These are phyloP conservation scores for Papilio polyxenes DNA, from an alignment of 1,140 invertebrate genomes.

Conservation along the genomic window DNA sequence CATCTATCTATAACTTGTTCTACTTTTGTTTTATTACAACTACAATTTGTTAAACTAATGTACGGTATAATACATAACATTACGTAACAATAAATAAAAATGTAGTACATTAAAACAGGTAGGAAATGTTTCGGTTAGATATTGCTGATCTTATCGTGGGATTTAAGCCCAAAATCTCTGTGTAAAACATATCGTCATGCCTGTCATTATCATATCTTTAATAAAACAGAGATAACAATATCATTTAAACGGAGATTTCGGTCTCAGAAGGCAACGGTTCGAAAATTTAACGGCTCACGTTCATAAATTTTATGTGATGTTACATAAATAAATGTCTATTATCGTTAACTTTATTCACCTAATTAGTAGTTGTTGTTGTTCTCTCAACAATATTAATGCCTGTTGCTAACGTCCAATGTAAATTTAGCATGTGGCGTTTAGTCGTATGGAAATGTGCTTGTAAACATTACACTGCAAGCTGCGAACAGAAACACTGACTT, in stretches of 20 bases:
- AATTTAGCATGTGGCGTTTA: background rate
- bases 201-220: too few relatives aligned
- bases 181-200: too few relatives aligned
- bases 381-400: background rate
- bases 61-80: constrained; percentile 7
- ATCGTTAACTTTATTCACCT: background rate
- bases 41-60: constrained; percentile 31
- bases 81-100: constrained; percentile 1
- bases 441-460: background rate
- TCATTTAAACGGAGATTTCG: too few relatives aligned
- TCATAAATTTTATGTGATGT: too few relatives aligned
- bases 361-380: constrained; percentile 24
- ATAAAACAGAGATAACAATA: too few relatives aligned
- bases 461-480: background rate
- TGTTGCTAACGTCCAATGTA: background rate
- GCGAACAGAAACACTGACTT: constrained; percentile 11
- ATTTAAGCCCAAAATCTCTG: too few relatives aligned
- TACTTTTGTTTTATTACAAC: constrained; percentile 23
- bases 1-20: constrained; percentile 13
- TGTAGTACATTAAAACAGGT: background rate
- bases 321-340: too few relatives aligned
- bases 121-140: background rate
- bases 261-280: too few relatives aligned
- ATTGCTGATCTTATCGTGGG: too few relatives aligned
- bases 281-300: too few relatives aligned